Base-by-base conservation (phyloP, 2,113 vertebrate species). In the Oreotrochilus melanogaster region DNA sequence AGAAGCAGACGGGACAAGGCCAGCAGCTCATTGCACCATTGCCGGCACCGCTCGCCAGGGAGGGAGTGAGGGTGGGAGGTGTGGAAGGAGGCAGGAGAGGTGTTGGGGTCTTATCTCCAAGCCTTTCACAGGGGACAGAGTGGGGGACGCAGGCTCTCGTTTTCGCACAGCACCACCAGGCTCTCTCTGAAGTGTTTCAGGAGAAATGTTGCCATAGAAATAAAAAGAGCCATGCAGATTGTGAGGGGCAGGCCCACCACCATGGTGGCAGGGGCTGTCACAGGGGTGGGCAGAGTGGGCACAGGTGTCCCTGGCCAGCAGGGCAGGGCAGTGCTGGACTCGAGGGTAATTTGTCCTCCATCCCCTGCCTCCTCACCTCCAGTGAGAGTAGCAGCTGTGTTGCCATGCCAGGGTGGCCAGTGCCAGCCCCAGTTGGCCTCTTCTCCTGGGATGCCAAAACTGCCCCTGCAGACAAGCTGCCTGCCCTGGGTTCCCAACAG, bases 131-230 rank as follows among this genome's bases (percentile, higher is more conserved):
- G 48, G 70, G 78, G 65, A 87, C 72, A 24, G 93, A 85, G 54
- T 25, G 28, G 47, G 33, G 50, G 61, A 88, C 1, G 23, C 45
- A 76, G 62, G 85, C 75, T 93, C 39, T 78, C 31, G 0, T 71
- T 74, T 84, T 50, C 6, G 0, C 65, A 53, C 50, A 22, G 72
- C 72, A 60, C 60, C 72, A 60, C 60, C 48, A 73, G 75, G 24
- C 84, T 97, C 61, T 83, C 53, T 94, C 50, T 86, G 56, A 94
- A 83, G 64, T 18, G 23, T 80, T 91, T 91, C 39, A 4, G 78
- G 69, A 89, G 88, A 79, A 88, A 96, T 91, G 95, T 95, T 96
- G 96, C 95, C 93, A 96, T 84, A 97, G 96, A 96, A 97, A 94
- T 94, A 72, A 82, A 82, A 78, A 12, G n/a, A 84, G 64, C 67